Evolutionary conservation across 1,140 invertebrate genomes (phyloP), one percentile per base, ranked within the genome.

Genomic region (Drosophila bipectinata): DNA sequence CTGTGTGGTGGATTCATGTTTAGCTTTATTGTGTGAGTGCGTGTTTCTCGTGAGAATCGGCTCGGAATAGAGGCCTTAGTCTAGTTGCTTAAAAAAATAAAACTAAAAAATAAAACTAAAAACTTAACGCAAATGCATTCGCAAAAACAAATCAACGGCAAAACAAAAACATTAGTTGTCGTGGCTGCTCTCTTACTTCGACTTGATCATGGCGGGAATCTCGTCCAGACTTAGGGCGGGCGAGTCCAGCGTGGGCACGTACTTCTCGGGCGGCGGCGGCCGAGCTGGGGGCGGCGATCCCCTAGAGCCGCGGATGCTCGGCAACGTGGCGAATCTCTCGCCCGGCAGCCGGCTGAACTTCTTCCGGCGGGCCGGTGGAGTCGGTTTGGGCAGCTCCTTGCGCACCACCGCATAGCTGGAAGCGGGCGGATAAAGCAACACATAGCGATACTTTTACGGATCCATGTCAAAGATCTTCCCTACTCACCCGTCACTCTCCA

Each of bases 321-420:
- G 92, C 78, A 94, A 82, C 34, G 93, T 93, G 58, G 91, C 78
- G 44, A 93, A 94, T 57, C 94, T 94, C 79, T 93, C 92, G 44
- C 80, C 91, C 2, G 92, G 84, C 18, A 88, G 90, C 62, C 91
- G 91, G 14, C 79, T 74, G 41, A 92, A 93, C 72, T 93, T 92
- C 89, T 92, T 93, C 57, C 93, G 92, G 32, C 93, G 92, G 10
- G 91, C 81, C 1, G 93, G 93, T 0, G 93, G 93, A 37, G 94
- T 94, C 37, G 93, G 93, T 24, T 93, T 93, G 5, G 94, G 93
- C 37, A 94, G 90, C 84, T 94, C 75, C 92, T 93, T 73, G 72
- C 93, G 93, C 26, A 92, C 90, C 54, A 91, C 81, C 14, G 91
- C 91, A 52, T 92, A 92, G 52, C 91, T 92, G 62, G 5, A 77